These are phyloP conservation scores for Caligus rogercresseyi DNA, from an alignment of 1,140 invertebrate species.

Conservation along the genomic window DNA sequence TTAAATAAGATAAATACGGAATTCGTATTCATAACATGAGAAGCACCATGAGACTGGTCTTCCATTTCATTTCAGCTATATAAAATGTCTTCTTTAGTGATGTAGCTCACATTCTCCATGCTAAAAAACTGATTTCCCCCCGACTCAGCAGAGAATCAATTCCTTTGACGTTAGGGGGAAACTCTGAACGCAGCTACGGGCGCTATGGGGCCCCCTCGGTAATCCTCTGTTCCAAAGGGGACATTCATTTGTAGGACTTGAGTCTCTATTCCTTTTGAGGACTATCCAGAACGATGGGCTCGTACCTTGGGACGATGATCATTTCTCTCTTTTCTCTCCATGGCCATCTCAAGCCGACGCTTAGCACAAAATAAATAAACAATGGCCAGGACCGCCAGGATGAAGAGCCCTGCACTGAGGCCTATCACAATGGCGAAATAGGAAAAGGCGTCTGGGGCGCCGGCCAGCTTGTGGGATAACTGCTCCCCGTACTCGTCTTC, in stretches of 20 bases:
- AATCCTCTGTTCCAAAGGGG: not conserved
- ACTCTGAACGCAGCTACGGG: too few relatives aligned
- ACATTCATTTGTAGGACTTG: conserved; percentile 17
- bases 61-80: not conserved
- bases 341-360: not conserved
- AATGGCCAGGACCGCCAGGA: not conserved
- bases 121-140: conserved; percentile 5
- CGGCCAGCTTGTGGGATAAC: not conserved
- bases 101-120: conserved; percentile 19
- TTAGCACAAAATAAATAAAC: not conserved
- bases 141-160: not conserved
- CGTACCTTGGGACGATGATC: conserved; percentile 15
- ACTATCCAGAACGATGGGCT: conserved; percentile 16
- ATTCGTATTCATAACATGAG: too few relatives aligned
- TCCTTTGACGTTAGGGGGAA: not conserved
- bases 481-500: not conserved
- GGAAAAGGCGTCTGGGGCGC: not conserved
- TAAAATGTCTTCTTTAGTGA: conserved; percentile 11
- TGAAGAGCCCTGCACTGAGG: not conserved
- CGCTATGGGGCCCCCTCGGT: not conserved
- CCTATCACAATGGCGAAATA: not conserved
- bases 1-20: too few relatives aligned
- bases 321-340: conserved; percentile 6
- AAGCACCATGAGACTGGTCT: too few relatives aligned
- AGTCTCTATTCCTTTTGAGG: conserved; percentile 16